phyloP scores from a whole-genome alignment of 2,888 invertebrate genomes.

The Drosophila stalkeri region DNA sequence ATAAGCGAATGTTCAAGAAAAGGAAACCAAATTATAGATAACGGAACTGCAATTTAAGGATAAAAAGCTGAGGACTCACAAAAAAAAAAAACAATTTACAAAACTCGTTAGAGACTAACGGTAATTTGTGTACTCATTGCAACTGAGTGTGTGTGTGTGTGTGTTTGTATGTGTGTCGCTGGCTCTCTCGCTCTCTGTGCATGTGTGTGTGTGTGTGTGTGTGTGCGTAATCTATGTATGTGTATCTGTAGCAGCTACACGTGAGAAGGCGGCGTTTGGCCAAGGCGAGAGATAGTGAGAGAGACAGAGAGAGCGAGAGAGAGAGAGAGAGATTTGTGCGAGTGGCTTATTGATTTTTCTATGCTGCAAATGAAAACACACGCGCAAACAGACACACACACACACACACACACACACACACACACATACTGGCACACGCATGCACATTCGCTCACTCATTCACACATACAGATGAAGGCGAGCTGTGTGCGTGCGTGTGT shows the following conservation, averaged over 20 bases:
- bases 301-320: conserved; percentile 20
- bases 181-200: neutral
- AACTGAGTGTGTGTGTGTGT: conserved; percentile 1
- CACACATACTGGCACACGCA: conserved; percentile 6
- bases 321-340: conserved; percentile 24
- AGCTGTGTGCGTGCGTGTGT: conserved; percentile 21
- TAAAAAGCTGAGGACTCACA: neutral
- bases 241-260: conserved; percentile 38
- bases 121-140: conserved; percentile 39
- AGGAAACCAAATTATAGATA: neutral
- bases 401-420: conserved; percentile 14
- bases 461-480: conserved; percentile 10
- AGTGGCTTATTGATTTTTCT: conserved; percentile 62
- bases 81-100: conserved; percentile 10
- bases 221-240: conserved; percentile 20
- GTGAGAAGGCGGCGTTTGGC: conserved; percentile 37
- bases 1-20: neutral
- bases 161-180: conserved; percentile 2
- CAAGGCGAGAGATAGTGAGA: conserved; percentile 25
- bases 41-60: neutral
- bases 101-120: conserved; percentile 37
- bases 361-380: conserved; percentile 38
- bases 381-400: conserved; percentile 12
- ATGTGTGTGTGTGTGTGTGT: conserved; percentile 8
- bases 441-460: conserved; percentile 4